Percentiles rank a stretch among this genome's conserved stretches.
These are phyloP conservation scores for Therioaphis trifolii DNA, from an alignment of 2,888 invertebrate genomes.

Conservation along the genomic window DNA sequence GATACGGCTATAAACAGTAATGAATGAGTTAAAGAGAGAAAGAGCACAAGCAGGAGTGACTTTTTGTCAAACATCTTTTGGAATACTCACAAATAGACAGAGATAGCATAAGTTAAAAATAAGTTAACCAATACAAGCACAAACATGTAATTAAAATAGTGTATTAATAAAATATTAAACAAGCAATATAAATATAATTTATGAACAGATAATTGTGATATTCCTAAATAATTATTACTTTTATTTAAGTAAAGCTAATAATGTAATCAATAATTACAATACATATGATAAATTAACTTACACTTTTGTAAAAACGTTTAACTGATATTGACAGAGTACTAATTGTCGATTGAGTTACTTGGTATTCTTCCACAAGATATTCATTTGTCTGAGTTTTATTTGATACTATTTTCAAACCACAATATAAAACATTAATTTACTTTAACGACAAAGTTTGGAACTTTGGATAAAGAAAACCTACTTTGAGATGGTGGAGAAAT, in stretches of 20 bases:
- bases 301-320: constrained; percentile 53
- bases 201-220: too few relatives aligned
- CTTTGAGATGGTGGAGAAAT: constrained; percentile 32
- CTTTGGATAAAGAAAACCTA: not conserved
- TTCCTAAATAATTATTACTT: too few relatives aligned
- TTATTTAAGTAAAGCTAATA: not conserved
- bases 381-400: constrained; percentile 47
- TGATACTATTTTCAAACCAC: constrained; percentile 1
- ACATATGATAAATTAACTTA: constrained; percentile 36
- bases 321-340: constrained; percentile 41
- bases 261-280: not conserved
- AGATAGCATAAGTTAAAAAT: too few relatives aligned
- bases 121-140: too few relatives aligned
- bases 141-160: too few relatives aligned
- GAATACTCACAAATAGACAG: too few relatives aligned
- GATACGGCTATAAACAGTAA: too few relatives aligned
- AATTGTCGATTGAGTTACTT: constrained; percentile 30
- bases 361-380: constrained; percentile 23
- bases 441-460: not conserved
- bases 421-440: constrained; percentile 7
- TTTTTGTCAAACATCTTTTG: too few relatives aligned
- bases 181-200: not conserved
- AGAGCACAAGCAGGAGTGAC: too few relatives aligned
- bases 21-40: too few relatives aligned
- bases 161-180: not conserved